phyloP scores from a whole-genome alignment of 2,113 vertebrate species.

The Thunnus thynnus region DNA sequence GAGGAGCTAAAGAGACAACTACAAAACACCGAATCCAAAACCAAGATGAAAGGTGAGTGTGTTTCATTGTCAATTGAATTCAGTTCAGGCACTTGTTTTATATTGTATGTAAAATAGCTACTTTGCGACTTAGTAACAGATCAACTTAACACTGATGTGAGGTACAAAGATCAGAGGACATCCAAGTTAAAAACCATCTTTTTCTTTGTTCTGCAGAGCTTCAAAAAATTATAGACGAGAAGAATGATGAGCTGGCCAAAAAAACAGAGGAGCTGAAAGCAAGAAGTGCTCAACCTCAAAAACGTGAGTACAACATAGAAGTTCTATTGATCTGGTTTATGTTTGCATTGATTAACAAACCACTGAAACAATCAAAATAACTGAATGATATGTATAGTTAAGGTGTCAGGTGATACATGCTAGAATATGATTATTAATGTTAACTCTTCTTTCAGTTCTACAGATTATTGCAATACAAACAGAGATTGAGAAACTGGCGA shows the following conservation, averaged over 20 bases:
- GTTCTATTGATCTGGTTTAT: not conserved
- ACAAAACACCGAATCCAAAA: constrained; percentile 21
- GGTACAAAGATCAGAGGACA: not conserved
- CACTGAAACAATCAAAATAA: not conserved
- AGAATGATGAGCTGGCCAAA: constrained; percentile 21
- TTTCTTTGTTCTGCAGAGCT: constrained; percentile 53
- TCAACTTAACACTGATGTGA: not conserved
- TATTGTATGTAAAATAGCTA: not conserved
- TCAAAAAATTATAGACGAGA: constrained; percentile 37
- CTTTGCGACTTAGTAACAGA: not conserved
- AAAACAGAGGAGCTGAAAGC: constrained; percentile 42
- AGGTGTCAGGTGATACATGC: not conserved
- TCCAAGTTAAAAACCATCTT: not conserved
- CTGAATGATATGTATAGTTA: not conserved
- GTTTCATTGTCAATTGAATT: not conserved
- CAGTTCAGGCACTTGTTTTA: too few species aligned
- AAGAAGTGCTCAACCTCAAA: constrained; percentile 41
- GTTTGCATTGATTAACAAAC: not conserved
- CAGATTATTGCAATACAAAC: constrained; percentile 53
- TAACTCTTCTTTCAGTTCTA: constrained; percentile 50
- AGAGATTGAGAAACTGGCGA: constrained; percentile 16
- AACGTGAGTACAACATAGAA: constrained; percentile 39
- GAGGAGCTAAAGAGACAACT: constrained; percentile 42
- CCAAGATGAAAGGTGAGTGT: constrained; percentile 47
- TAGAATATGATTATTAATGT: not conserved